phyloP scores from a whole-genome alignment of 2,888 invertebrate species.

The Lithosia quadra region DNA sequence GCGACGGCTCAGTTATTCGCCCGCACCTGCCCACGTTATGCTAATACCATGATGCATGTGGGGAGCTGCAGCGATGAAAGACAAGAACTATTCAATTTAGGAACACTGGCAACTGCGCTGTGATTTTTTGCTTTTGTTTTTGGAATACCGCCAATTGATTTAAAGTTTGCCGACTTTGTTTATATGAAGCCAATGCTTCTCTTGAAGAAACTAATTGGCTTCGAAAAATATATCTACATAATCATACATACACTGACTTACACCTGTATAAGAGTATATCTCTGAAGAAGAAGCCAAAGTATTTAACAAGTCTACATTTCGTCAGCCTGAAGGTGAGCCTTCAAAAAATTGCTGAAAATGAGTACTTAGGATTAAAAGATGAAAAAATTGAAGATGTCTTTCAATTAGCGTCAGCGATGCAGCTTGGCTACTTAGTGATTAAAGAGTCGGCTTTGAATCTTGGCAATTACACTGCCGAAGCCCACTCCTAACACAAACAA shows the following conservation, averaged over 20 bases:
- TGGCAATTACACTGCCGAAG: too few species aligned
- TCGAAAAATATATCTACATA: not conserved
- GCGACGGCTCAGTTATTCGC: constrained; percentile 83
- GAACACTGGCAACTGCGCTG: constrained; percentile 20
- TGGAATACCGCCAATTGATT: constrained; percentile 36
- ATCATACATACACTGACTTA: too few species aligned
- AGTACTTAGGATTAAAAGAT: too few species aligned
- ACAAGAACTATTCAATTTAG: constrained; percentile 47
- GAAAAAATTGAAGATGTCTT: too few species aligned
- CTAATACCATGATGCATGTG: constrained; percentile 66
- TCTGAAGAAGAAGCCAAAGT: not conserved
- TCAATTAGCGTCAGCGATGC: too few species aligned
- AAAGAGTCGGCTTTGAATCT: too few species aligned
- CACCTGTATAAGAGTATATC: not conserved
- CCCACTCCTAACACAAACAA: too few species aligned
- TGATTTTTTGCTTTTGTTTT: constrained; percentile 20
- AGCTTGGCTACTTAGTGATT: too few species aligned
- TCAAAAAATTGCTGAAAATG: too few species aligned
- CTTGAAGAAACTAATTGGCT: not conserved
- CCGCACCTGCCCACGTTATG: constrained; percentile 81
- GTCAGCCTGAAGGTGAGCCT: not conserved
- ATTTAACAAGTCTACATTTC: not conserved
- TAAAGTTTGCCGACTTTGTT: constrained; percentile 7
- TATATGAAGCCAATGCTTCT: not conserved
- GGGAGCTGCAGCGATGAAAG: constrained; percentile 52